A percentile compares a stretch with the other conserved stretches of the same genome.
phyloP scores from a whole-genome alignment of 1,140 invertebrate species.

The Magallana gigas region DNA sequence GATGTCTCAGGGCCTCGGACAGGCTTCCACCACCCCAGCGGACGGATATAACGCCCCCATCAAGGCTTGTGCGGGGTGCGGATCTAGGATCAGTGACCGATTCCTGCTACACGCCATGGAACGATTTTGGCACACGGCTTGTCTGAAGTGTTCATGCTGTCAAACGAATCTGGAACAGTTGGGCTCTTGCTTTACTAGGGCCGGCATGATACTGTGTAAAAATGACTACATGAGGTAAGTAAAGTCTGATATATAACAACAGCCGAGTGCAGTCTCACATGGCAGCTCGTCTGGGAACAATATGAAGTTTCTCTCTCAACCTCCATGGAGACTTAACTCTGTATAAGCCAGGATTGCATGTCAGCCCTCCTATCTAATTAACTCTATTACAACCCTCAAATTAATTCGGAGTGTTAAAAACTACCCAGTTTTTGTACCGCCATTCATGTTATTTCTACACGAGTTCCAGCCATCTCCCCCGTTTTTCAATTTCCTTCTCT shows the following conservation, averaged over 20 bases:
- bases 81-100: conserved; percentile 91
- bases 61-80: conserved; percentile 81
- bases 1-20: conserved; percentile 19
- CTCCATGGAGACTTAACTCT: no score
- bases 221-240: conserved; percentile 94
- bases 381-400: conserved; percentile 27
- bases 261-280: not conserved
- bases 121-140: conserved; percentile 94
- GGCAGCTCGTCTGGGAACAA: not conserved
- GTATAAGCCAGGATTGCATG: not conserved
- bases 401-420: conserved; percentile 44
- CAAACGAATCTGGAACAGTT: conserved; percentile 91
- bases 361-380: conserved; percentile 23
- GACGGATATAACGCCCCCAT: conserved; percentile 44
- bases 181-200: conserved; percentile 94
- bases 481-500: conserved; percentile 37
- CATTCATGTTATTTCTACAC: conserved; percentile 28
- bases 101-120: conserved; percentile 93
- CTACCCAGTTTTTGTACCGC: conserved; percentile 18
- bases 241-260: not conserved
- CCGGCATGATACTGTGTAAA: conserved; percentile 95
- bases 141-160: conserved; percentile 95
- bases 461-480: conserved; percentile 14
- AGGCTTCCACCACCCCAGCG: not conserved
- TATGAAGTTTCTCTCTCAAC: no score